A percentile compares a stretch with the other conserved stretches of the same genome.
phyloP scores from a whole-genome alignment of 2,797 vertebrate species.

The Okamejei kenojei region DNA sequence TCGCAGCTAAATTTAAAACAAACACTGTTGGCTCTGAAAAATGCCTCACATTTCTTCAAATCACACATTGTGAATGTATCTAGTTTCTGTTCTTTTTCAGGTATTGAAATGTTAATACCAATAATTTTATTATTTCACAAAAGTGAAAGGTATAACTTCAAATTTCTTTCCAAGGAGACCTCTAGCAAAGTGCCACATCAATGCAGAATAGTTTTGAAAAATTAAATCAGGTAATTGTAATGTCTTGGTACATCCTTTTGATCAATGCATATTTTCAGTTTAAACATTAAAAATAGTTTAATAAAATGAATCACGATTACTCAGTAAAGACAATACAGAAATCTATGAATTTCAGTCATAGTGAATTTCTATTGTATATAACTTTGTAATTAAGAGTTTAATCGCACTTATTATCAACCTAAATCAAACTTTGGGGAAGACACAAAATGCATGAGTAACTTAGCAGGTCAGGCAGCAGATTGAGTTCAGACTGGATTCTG shows the following conservation, averaged over 20 bases:
- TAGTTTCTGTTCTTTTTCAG: neutral
- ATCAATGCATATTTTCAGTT: neutral
- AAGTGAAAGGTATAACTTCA: neutral
- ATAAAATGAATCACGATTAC: neutral
- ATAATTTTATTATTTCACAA: neutral
- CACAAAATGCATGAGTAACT: too few relatives aligned
- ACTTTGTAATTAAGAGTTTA: neutral
- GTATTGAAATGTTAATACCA: neutral
- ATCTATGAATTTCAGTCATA: neutral
- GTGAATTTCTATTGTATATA: neutral
- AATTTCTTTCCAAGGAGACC: neutral
- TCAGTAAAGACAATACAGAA: neutral
- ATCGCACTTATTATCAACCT: too few relatives aligned
- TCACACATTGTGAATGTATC: neutral
- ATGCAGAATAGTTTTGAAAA: neutral
- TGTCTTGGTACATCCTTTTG: neutral
- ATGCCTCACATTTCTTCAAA: neutral
- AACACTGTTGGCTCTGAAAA: neutral
- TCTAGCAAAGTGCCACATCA: neutral
- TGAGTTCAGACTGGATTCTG: too few relatives aligned
- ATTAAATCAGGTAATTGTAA: neutral
- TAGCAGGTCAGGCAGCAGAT: too few relatives aligned
- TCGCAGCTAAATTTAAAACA: neutral
- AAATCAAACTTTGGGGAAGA: too few relatives aligned
- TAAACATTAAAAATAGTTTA: neutral